Evolutionary conservation across 2,797 vertebrate species (phyloP).

Genomic region (Melanotaenia trifasciata): DNA sequence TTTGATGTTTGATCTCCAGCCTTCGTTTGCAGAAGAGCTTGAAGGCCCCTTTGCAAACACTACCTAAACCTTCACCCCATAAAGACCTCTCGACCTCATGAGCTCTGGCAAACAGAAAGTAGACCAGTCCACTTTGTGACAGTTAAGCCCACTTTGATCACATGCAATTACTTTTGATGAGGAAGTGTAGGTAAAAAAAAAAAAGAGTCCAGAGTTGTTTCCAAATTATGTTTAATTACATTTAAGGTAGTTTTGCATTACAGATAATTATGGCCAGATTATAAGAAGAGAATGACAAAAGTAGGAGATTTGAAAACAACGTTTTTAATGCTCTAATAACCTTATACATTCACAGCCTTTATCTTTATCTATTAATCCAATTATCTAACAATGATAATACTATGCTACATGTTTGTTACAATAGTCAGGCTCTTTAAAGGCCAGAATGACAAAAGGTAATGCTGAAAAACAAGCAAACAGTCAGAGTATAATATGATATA

Average conservation of each 20-base stretch:
- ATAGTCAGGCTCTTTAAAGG: not conserved
- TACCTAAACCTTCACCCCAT: constrained; percentile 72
- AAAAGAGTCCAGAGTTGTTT: constrained; percentile 39
- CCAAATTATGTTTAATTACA: constrained; percentile 60
- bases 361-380: no score
- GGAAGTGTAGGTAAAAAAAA: constrained; percentile 47
- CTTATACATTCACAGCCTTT: no score
- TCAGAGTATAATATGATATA: no score
- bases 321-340: not conserved
- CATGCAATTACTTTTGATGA: constrained; percentile 58
- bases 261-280: constrained; percentile 23
- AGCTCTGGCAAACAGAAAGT: constrained; percentile 58
- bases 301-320: constrained; percentile 6
- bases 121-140: constrained; percentile 30
- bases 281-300: constrained; percentile 5
- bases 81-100: constrained; percentile 59
- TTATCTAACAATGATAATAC: no score
- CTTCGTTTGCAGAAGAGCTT: constrained; percentile 78
- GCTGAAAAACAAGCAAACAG: not conserved
- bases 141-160: constrained; percentile 51
- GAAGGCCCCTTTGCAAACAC: constrained; percentile 73
- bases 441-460: not conserved
- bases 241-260: constrained; percentile 54
- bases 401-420: no score
- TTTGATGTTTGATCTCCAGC: constrained; percentile 73